Conservation (phyloP, 2,113 vertebrate species). For the Pomatostomus ruficeps region DNA sequence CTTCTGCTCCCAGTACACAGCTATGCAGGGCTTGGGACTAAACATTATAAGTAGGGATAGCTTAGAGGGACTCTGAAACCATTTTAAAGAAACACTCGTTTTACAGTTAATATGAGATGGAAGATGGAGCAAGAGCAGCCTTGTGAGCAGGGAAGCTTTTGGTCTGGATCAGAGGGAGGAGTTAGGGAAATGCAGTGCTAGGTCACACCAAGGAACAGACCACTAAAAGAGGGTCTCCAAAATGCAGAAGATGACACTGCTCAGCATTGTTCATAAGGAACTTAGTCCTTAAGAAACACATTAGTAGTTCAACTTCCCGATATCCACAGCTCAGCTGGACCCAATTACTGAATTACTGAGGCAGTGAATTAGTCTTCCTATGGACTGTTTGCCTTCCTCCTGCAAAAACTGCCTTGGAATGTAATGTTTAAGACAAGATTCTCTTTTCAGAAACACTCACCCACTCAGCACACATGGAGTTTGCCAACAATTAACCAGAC, state of each 20-base stretch:
- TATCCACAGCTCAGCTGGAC: background rate
- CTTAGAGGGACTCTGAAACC: background rate
- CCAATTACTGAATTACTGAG: background rate
- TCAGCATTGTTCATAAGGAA: background rate
- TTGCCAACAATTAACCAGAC: conserved; percentile 39
- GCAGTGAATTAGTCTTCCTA: background rate
- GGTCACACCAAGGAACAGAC: background rate
- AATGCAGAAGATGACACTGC: background rate
- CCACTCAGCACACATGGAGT: background rate
- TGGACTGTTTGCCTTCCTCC: background rate
- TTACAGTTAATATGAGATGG: background rate
- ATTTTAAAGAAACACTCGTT: background rate
- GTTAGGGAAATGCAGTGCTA: too few relatives aligned
- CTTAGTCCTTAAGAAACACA: background rate
- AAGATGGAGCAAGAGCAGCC: background rate
- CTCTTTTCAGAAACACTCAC: background rate
- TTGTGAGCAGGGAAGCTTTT: rapidly evolving
- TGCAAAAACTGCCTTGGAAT: background rate
- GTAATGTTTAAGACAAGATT: background rate
- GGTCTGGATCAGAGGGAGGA: background rate
- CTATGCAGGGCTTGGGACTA: background rate
- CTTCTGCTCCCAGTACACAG: background rate
- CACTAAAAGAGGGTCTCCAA: background rate
- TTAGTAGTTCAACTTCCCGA: background rate
- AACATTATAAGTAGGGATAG: rapidly evolving